Evolutionary conservation across 2,888 invertebrate species (phyloP).

Genomic region (Papilio gigon): DNA sequence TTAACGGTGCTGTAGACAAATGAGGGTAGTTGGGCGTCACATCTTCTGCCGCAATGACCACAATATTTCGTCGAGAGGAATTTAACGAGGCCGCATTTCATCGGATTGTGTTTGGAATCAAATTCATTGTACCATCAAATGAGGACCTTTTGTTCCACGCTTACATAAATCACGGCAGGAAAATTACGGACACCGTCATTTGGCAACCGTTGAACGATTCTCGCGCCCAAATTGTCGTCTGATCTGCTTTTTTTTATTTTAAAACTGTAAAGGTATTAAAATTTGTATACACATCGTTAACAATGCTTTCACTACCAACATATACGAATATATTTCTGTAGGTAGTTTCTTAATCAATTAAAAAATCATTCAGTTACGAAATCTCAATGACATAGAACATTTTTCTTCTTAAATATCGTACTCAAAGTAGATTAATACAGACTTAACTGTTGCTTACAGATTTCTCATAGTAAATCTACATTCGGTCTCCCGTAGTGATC

Average conservation of each 20-base stretch:
- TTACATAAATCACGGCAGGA: conserved; percentile 42
- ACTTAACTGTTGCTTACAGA: too few species aligned
- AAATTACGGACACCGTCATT: conserved; percentile 41
- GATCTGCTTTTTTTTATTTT: neutral
- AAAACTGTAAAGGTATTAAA: neutral
- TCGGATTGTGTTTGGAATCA: conserved; percentile 37
- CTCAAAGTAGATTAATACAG: too few species aligned
- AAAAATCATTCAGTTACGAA: too few species aligned
- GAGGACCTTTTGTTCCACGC: conserved; percentile 42
- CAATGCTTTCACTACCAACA: too few species aligned
- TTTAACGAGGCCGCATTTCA: conserved; percentile 43
- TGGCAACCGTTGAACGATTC: conserved; percentile 26
- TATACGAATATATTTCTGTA: too few species aligned
- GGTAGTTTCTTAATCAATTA: too few species aligned
- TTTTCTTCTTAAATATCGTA: too few species aligned
- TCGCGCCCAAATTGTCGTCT: conserved; percentile 8
- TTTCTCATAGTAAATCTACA: too few species aligned
- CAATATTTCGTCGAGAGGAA: conserved; percentile 28
- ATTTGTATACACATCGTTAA: neutral
- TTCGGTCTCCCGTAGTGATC: too few species aligned
- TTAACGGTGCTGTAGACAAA: conserved; percentile 22
- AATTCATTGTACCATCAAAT: conserved; percentile 45
- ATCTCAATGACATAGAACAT: too few species aligned
- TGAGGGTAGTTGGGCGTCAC: conserved; percentile 25
- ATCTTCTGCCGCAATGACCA: conserved; percentile 25